Conservation (phyloP, 2,888 invertebrate species). For the Volucella bombylans region DNA sequence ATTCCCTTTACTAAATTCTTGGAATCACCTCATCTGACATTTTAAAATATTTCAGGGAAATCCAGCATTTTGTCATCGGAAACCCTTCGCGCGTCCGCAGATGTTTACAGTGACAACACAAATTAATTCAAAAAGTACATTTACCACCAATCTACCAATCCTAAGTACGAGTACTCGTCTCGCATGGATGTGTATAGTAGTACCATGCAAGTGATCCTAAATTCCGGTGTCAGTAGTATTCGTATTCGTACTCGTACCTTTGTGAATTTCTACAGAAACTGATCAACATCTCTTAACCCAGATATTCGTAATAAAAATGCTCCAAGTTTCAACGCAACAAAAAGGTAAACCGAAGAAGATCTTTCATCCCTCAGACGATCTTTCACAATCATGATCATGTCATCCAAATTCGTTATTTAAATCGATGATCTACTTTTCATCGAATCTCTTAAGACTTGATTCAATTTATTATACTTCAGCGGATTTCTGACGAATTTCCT, state of each 20-base stretch:
- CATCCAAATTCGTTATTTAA: slow-evolving; percentile 62
- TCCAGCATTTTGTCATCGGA: not conserved
- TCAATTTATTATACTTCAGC: slow-evolving; percentile 42
- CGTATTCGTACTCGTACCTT: not conserved
- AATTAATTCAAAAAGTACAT: slow-evolving; percentile 43
- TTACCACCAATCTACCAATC: not conserved
- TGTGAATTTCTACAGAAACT: slow-evolving; percentile 55
- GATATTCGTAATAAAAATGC: slow-evolving; percentile 37
- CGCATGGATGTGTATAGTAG: not conserved
- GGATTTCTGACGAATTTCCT: slow-evolving; percentile 32
- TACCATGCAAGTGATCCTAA: slow-evolving; percentile 28
- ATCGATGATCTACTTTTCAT: slow-evolving; percentile 66
- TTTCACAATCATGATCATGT: slow-evolving; percentile 60
- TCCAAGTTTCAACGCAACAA: slow-evolving; percentile 46
- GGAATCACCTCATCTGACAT: slow-evolving; percentile 15
- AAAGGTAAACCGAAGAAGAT: not conserved
- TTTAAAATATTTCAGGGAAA: slow-evolving; percentile 39
- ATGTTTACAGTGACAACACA: slow-evolving; percentile 17
- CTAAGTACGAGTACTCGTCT: too few relatives aligned
- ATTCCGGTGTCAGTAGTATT: slow-evolving; percentile 7
- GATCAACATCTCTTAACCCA: slow-evolving; percentile 68
- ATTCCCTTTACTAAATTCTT: slow-evolving; percentile 13
- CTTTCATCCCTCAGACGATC: slow-evolving; percentile 40
- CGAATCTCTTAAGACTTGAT: slow-evolving; percentile 61
- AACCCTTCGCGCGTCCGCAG: not conserved